These are phyloP conservation scores for Lymantria dispar DNA, from an alignment of 2,888 invertebrate species.

Conservation along the genomic window DNA sequence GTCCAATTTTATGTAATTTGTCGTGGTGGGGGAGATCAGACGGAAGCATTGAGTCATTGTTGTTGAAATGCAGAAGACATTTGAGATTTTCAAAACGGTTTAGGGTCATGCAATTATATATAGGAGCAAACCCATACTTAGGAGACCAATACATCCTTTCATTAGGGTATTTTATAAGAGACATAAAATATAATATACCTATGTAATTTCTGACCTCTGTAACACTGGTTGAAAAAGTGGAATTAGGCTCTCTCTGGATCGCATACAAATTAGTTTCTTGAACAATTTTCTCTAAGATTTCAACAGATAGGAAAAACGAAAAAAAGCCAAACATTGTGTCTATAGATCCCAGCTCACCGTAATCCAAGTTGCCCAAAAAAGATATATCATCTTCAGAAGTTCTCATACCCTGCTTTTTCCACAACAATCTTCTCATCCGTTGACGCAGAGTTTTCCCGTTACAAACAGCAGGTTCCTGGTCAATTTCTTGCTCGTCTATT, in stretches of 20 bases:
- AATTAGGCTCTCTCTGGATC: neutral
- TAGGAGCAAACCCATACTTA: neutral
- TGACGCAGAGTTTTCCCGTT: too few species aligned
- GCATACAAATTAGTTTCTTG: neutral
- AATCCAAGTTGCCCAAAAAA: too few species aligned
- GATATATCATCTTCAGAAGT: too few species aligned
- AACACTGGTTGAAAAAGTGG: neutral
- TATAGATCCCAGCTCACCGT: too few species aligned
- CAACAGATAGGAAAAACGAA: too few species aligned
- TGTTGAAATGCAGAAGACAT: conserved; percentile 15
- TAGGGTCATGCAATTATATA: neutral
- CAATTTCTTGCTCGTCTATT: too few species aligned
- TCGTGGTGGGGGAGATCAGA: conserved; percentile 5
- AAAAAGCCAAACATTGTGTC: too few species aligned
- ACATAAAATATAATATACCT: neutral
- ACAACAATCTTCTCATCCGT: too few species aligned
- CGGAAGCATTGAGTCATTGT: conserved; percentile 2
- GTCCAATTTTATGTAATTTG: neutral
- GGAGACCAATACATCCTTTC: neutral
- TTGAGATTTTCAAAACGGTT: conserved; percentile 15
- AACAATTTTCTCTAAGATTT: neutral
- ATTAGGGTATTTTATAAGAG: neutral
- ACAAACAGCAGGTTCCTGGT: too few species aligned
- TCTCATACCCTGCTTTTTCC: too few species aligned
- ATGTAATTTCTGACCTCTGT: neutral